phyloP scores from a whole-genome alignment of 2,888 invertebrate species.

The Halictus quadricinctus region DNA sequence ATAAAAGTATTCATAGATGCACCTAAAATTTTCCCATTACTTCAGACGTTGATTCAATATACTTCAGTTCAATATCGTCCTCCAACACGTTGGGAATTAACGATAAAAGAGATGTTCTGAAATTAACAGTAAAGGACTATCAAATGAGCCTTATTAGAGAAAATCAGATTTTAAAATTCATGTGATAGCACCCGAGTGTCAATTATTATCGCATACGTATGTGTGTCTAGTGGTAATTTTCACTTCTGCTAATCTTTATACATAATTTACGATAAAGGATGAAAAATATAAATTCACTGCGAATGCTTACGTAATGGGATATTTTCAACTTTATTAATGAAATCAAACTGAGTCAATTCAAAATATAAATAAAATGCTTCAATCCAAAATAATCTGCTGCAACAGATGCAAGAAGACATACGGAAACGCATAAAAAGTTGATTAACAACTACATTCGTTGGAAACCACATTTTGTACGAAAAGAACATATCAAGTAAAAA shows the following conservation, averaged over 20 bases:
- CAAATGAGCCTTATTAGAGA: background rate
- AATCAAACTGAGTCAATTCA: no score
- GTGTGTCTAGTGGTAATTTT: background rate
- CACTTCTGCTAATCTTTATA: background rate
- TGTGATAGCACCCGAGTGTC: background rate
- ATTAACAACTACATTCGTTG: no score
- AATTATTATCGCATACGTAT: background rate
- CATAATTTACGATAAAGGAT: background rate
- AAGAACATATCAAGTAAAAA: no score
- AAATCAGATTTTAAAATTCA: background rate
- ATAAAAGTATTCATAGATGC: background rate
- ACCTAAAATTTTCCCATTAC: background rate
- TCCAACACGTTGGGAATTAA: background rate
- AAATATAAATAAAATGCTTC: no score
- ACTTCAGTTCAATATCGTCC: background rate
- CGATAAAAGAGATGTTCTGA: background rate
- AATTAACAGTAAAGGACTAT: background rate
- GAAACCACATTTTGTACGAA: no score
- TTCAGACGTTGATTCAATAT: background rate
- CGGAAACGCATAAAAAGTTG: no score
- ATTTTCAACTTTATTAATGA: no score
- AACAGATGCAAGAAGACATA: no score
- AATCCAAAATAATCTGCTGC: no score
- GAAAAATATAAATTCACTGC: no score
- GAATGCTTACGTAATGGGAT: no score